Evolutionary conservation across 2,113 vertebrate genomes (phyloP).

Genomic region (Otis tarda): DNA sequence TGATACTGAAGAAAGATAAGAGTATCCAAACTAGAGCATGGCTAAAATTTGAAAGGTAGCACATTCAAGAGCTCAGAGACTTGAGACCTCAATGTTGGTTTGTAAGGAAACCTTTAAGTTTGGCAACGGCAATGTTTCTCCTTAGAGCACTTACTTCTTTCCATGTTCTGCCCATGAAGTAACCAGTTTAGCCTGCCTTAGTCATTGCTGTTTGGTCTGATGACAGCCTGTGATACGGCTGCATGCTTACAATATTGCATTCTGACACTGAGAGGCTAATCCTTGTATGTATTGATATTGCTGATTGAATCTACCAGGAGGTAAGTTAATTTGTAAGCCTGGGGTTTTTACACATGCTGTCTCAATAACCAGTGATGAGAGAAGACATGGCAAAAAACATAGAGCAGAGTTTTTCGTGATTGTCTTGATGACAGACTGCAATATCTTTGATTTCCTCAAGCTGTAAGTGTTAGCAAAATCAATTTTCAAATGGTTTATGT

Average conservation of each 20-base stretch:
- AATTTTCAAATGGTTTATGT: neutral
- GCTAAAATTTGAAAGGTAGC: neutral
- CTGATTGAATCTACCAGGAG: constrained; percentile 34
- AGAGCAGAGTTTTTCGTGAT: neutral
- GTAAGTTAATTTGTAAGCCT: constrained; percentile 60
- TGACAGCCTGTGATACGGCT: neutral
- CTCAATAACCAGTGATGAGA: neutral
- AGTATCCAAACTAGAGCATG: neutral
- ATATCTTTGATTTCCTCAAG: neutral
- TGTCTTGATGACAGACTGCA: neutral
- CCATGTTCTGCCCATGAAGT: neutral
- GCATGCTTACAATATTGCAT: neutral
- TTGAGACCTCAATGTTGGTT: neutral
- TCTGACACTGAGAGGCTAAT: constrained; percentile 20
- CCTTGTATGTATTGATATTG: neutral
- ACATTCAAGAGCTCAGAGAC: neutral
- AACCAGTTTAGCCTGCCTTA: neutral
- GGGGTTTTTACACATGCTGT: neutral
- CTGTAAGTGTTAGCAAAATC: constrained; percentile 2
- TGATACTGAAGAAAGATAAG: neutral
- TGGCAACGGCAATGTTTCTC: neutral
- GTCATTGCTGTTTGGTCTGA: neutral
- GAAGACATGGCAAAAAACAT: neutral
- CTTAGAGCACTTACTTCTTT: neutral
- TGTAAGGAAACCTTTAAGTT: neutral